Evolutionary conservation across 2,888 invertebrate genomes (phyloP).

Genomic region (Apamea anceps): DNA sequence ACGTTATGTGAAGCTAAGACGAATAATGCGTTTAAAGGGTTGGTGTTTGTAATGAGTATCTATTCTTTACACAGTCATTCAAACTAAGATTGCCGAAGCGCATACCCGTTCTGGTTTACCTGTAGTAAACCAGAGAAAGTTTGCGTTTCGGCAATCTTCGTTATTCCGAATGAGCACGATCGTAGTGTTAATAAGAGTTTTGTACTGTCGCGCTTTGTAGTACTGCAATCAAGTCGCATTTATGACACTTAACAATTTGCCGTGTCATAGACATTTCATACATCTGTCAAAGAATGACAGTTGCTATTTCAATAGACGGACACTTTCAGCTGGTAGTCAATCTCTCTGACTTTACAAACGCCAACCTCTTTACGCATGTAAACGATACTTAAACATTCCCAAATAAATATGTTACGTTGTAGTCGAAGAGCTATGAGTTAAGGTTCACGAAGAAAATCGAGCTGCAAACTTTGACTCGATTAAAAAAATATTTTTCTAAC

Average conservation of each 20-base stretch:
- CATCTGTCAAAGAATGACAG: not conserved
- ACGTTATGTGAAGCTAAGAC: not conserved
- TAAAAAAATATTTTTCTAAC: constrained; percentile 31
- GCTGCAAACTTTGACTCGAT: not conserved
- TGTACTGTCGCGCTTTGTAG: not conserved
- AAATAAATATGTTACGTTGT: constrained; percentile 11
- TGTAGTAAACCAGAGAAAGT: not conserved
- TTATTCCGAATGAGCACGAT: not conserved
- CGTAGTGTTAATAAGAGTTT: not conserved
- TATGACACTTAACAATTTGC: not conserved
- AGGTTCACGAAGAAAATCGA: constrained; percentile 1
- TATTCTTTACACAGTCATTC: not conserved
- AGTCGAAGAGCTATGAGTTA: not conserved
- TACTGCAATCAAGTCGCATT: not conserved
- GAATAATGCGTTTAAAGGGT: constrained; percentile 2
- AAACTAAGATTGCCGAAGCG: not conserved
- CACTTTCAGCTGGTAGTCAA: not conserved
- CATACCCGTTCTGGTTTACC: not conserved
- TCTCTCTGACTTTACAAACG: not conserved
- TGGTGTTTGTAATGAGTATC: constrained; percentile 6
- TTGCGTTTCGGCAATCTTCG: not conserved
- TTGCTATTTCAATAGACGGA: not conserved
- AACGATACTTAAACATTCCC: constrained; percentile 36
- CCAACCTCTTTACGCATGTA: constrained; percentile 9
- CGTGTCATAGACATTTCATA: not conserved